These are phyloP conservation scores for Platerodrilus igneus DNA, from an alignment of 2,888 invertebrate species.

Conservation along the genomic window DNA sequence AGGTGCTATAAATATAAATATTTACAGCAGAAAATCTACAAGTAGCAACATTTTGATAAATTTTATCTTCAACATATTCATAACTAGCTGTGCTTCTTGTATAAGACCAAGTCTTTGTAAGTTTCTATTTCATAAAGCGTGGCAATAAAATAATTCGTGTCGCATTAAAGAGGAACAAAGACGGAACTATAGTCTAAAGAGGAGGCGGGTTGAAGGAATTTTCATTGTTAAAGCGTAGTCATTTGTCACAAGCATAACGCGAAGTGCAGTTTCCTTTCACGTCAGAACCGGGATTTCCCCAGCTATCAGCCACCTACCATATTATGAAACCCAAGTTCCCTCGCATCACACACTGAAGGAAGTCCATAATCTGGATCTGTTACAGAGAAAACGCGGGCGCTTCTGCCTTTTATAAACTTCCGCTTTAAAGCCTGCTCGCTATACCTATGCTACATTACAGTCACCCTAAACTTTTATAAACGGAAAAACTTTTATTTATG, in stretches of 20 bases:
- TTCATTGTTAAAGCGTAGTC: constrained; percentile 35
- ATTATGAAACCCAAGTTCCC: constrained; percentile 26
- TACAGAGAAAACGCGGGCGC: constrained; percentile 23
- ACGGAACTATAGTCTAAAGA: constrained; percentile 26
- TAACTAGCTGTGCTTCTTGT: no score
- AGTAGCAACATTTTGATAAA: no score
- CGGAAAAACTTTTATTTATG: no score
- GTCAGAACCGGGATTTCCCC: constrained; percentile 33
- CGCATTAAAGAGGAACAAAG: constrained; percentile 29
- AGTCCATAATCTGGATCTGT: constrained; percentile 31
- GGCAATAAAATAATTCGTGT: constrained; percentile 32
- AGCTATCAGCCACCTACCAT: constrained; percentile 28
- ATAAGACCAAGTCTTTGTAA: constrained; percentile 13
- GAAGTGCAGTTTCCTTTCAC: constrained; percentile 37
- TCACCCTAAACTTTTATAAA: constrained; percentile 9
- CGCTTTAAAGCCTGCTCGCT: constrained; percentile 16
- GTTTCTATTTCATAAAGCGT: constrained; percentile 20
- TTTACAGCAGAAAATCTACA: no score
- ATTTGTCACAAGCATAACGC: constrained; percentile 36
- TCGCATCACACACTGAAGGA: constrained; percentile 22
- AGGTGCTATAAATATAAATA: no score
- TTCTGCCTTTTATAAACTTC: constrained; percentile 19
- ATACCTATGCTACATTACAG: constrained; percentile 11
- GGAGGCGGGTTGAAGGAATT: constrained; percentile 28
- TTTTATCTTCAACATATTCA: no score